Evolutionary conservation across 2,888 invertebrate genomes (phyloP).

Genomic region (Drosophila percnosoma): DNA sequence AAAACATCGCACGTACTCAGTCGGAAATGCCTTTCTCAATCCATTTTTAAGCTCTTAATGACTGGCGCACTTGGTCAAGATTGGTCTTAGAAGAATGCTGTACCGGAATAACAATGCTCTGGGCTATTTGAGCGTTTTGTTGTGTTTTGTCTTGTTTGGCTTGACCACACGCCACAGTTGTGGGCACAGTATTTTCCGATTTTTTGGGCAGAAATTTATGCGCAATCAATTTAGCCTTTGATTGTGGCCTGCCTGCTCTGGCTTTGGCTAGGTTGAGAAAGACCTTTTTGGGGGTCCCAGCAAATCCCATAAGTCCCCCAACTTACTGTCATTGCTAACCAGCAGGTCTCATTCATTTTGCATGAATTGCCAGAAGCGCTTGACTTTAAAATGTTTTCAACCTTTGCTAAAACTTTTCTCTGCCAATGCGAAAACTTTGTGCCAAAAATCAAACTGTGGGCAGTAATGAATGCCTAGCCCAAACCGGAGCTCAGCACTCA

Average conservation of each 20-base stretch:
- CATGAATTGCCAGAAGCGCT: constrained; percentile 68
- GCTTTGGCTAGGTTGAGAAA: neutral
- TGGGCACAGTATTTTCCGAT: constrained; percentile 53
- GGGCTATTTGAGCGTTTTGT: constrained; percentile 41
- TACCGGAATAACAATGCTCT: constrained; percentile 17
- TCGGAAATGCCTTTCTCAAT: neutral
- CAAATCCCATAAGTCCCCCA: constrained; percentile 65
- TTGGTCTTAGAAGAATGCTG: constrained; percentile 33
- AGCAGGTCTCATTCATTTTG: constrained; percentile 68
- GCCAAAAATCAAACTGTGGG: constrained; percentile 70
- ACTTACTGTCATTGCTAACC: constrained; percentile 56
- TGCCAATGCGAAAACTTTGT: constrained; percentile 54
- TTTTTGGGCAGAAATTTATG: constrained; percentile 64
- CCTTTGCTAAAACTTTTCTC: constrained; percentile 71
- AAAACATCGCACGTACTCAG: constrained; percentile 10
- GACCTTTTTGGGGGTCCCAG: constrained; percentile 32
- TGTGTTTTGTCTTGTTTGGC: constrained; percentile 47
- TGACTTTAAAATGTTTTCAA: constrained; percentile 74
- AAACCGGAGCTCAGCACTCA: constrained; percentile 7
- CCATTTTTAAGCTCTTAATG: constrained; percentile 34
- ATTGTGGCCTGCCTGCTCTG: constrained; percentile 25
- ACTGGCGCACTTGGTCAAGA: constrained; percentile 24
- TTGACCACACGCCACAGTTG: constrained; percentile 62
- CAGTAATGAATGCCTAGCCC: constrained; percentile 65
- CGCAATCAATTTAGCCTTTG: constrained; percentile 65